Base-by-base conservation (phyloP, 92 coral and sea anemone genomes). In the Bergia puertoricense region DNA sequence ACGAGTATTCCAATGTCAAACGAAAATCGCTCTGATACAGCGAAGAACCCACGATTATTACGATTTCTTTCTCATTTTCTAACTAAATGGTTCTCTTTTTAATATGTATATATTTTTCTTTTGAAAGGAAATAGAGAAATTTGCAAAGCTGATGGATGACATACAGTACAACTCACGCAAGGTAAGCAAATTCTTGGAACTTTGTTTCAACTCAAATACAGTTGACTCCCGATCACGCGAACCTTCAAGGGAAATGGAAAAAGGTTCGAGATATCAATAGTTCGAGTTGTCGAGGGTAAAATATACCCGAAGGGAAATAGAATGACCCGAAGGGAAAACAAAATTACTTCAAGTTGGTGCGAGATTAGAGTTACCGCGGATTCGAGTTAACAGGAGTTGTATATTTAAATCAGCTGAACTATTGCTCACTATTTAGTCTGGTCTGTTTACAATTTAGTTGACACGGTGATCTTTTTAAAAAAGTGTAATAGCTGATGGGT, bases 151-250 rank as follows among this genome's bases (percentile, higher is more conserved):
- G 80, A 93, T 95, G 43, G 99, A 97, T 67, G 96, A 93, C 82
- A 97, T 97, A 81, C 96, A 96, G 37, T 97, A 94, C 84, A 97
- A 97, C 94, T 95, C 98, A 38, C 96, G 94, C 82, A 97, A 97
- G 96, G 99, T 97, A 89, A 57, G 88, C 39, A 10, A 50, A 10
- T 46, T 78, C 50, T 4, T 20, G 40, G 54, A 68, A 80, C 5
- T 9, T 39, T 39, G 62, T 41, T 23, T 79, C 36, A 39, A 1
- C 38, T 89, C 50, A 68, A 37, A 40, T n/a, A 77, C 8, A 48
- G 54, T 48, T 30, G 30, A 30, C 30, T 30, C 30, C 30, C 30
- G 30, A 30, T 30, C 30, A 50, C 75, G 30, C 30, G 30, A 30
- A 30, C 30, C 30, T 30, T 30, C 30, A 30, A 30, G 30, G 30